Evolutionary conservation across 92 coral and sea anemone species (phyloP).

Genomic region (Phymanthus crucifer): DNA sequence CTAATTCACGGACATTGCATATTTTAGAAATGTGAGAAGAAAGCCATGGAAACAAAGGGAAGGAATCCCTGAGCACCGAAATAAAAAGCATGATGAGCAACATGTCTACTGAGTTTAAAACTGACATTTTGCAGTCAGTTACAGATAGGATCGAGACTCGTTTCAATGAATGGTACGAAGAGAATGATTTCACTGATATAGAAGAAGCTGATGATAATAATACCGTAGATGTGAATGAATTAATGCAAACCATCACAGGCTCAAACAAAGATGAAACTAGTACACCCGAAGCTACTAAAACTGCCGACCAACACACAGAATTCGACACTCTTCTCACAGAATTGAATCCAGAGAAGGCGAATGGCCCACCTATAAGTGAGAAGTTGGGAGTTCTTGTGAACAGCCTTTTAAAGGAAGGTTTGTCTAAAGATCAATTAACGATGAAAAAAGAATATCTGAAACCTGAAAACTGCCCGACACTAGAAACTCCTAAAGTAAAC

Average conservation of each 20-base stretch:
- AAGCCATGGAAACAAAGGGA: neutral
- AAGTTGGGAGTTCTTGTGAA: slow-evolving; percentile 43
- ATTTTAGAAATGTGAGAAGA: neutral
- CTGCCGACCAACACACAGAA: neutral
- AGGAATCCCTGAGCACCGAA: slow-evolving; percentile 6
- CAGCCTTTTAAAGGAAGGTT: slow-evolving; percentile 34
- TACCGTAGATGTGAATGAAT: slow-evolving; percentile 10
- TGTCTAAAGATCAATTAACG: slow-evolving; percentile 37
- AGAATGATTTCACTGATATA: neutral
- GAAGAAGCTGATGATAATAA: slow-evolving; percentile 14
- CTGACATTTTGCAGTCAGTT: slow-evolving; percentile 15
- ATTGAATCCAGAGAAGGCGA: slow-evolving; percentile 11
- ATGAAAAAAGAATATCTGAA: slow-evolving; percentile 38
- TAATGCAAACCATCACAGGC: slow-evolving; percentile 8
- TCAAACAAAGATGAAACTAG: slow-evolving; percentile 3
- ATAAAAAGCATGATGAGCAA: slow-evolving; percentile 10
- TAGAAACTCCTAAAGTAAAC: slow-evolving; percentile 46
- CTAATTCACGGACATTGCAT: too few relatives aligned
- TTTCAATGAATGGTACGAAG: slow-evolving; percentile 6
- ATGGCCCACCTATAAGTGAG: slow-evolving; percentile 20
- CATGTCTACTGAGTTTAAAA: slow-evolving; percentile 23
- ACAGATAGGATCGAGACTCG: slow-evolving; percentile 1
- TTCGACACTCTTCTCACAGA: slow-evolving; percentile 1
- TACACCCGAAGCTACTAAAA: neutral
- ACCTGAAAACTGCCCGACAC: slow-evolving; percentile 45